Percentiles rank a stretch among this genome's conserved stretches.
Conservation (phyloP, 1,140 invertebrate species). For the Asbolus verrucosus region DNA sequence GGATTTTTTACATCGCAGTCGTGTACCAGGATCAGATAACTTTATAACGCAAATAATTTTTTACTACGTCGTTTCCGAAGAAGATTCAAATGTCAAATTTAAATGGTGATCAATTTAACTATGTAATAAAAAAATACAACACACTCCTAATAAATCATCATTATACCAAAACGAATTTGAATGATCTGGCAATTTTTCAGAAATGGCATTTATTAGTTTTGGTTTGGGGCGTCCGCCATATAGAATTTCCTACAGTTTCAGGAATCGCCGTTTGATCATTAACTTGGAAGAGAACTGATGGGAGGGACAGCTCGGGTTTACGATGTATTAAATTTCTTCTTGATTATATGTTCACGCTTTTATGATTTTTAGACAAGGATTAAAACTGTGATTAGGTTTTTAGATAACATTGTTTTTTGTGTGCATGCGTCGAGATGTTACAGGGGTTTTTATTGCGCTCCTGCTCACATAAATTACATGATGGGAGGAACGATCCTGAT, state of each 20-base stretch:
- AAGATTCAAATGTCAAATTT: conserved; percentile 51
- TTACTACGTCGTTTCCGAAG: conserved; percentile 49
- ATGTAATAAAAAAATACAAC: background rate
- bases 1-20: conserved; percentile 21
- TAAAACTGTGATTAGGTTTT: conserved; percentile 55
- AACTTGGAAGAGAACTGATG: conserved; percentile 54
- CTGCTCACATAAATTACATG: conserved; percentile 29
- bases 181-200: conserved; percentile 37
- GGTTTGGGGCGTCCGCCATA: conserved; percentile 35
- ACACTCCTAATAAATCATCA: conserved; percentile 16
- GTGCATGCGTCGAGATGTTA: conserved; percentile 35
- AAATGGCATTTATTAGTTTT: conserved; percentile 31
- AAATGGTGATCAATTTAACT: conserved; percentile 51
- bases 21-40: conserved; percentile 6
- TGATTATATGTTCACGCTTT: conserved; percentile 57
- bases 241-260: conserved; percentile 50
- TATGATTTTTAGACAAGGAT: conserved; percentile 56
- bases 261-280: conserved; percentile 54
- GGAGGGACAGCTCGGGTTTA: conserved; percentile 53
- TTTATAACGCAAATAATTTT: conserved; percentile 34
- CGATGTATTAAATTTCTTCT: conserved; percentile 57
- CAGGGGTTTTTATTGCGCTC: conserved; percentile 29
- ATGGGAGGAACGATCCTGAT: conserved; percentile 30
- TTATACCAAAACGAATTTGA: conserved; percentile 16
- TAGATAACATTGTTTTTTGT: conserved; percentile 55